These are phyloP conservation scores for Enteromius paludinosus DNA, from an alignment of 2,797 vertebrate genomes.

Conservation along the genomic window DNA sequence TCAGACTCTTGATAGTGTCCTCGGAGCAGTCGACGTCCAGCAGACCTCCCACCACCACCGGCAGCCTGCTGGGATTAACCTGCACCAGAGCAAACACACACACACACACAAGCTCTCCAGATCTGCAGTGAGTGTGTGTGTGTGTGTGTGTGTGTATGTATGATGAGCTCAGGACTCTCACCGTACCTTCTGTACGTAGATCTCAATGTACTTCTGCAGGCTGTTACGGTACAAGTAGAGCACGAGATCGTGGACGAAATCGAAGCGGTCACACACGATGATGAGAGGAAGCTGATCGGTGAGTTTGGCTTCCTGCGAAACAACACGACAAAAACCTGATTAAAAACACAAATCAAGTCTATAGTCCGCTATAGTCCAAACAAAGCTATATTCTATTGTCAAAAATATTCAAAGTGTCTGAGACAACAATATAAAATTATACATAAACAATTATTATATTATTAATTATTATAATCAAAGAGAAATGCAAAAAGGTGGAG, in stretches of 20 bases:
- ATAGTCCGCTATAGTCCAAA: neutral
- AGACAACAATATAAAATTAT: neutral
- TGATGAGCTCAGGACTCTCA: neutral
- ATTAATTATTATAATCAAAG: neutral
- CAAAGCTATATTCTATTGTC: neutral
- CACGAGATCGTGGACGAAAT: constrained; percentile 92
- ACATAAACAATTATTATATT: neutral
- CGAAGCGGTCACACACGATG: constrained; percentile 93
- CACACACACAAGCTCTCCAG: neutral
- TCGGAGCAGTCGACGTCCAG: constrained; percentile 94
- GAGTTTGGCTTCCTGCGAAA: constrained; percentile 88
- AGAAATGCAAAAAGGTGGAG: neutral
- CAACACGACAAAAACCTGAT: neutral
- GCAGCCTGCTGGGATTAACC: constrained; percentile 90
- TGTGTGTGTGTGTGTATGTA: neutral
- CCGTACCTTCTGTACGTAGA: constrained; percentile 92
- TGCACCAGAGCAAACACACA: constrained; percentile 56
- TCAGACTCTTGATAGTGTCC: constrained; percentile 84
- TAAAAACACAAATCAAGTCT: neutral
- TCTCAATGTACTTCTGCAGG: constrained; percentile 95
- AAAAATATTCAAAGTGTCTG: neutral
- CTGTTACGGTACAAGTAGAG: constrained; percentile 92
- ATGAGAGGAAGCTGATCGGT: constrained; percentile 93
- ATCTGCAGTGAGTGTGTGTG: neutral
- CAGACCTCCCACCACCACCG: constrained; percentile 91